A percentile compares a stretch with the other conserved stretches of the same genome.
phyloP scores from a whole-genome alignment of 2,113 vertebrate species.

The Pachypanchax playfairii region DNA sequence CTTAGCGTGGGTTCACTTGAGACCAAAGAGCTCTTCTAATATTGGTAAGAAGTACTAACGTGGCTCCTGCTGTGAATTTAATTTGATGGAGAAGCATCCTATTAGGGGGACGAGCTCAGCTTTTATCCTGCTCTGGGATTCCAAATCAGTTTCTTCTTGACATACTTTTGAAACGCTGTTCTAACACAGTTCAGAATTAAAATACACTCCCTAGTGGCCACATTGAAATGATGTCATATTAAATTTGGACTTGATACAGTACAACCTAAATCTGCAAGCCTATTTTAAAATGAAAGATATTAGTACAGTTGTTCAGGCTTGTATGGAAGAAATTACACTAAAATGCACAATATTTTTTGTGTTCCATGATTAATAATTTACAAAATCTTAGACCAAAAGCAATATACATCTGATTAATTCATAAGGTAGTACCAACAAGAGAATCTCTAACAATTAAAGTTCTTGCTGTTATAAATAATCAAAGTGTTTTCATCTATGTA shows the following conservation, averaged over 20 bases:
- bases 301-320: neutral
- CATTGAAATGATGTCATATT: slow-evolving; percentile 26
- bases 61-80: slow-evolving; percentile 58
- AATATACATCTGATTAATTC: too few species aligned
- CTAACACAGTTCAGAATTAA: slow-evolving; percentile 15
- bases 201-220: slow-evolving; percentile 25
- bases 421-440: too few species aligned
- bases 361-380: too few species aligned
- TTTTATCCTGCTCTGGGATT: slow-evolving; percentile 38
- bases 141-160: slow-evolving; percentile 50
- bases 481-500: too few species aligned
- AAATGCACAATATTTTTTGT: too few species aligned
- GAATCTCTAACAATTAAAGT: too few species aligned
- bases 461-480: too few species aligned
- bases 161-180: slow-evolving; percentile 41
- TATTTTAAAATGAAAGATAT: slow-evolving; percentile 1
- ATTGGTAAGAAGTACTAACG: slow-evolving; percentile 32
- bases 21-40: slow-evolving; percentile 19
- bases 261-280: slow-evolving; percentile 10
- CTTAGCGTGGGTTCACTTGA: slow-evolving; percentile 45
- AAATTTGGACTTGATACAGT: slow-evolving; percentile 22
- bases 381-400: too few species aligned
- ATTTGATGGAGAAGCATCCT: slow-evolving; percentile 57
- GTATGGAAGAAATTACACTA: neutral
- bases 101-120: slow-evolving; percentile 38